Base-by-base conservation (phyloP, 2,797 vertebrate species). In the Podarcis lilfordi region DNA sequence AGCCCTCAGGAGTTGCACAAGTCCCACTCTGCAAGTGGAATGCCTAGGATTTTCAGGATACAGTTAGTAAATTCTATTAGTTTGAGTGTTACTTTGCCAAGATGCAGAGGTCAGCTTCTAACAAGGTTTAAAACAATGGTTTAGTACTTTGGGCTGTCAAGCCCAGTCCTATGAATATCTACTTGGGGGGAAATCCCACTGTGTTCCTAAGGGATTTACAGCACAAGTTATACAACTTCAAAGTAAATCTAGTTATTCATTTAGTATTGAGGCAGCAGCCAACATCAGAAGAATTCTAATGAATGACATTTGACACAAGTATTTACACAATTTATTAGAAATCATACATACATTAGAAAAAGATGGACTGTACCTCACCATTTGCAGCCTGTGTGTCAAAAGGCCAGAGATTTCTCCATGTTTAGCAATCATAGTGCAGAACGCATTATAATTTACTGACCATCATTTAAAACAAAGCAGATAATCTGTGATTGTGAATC, bases 261-360 rank as follows among this genome's bases (percentile, higher is more conserved):
- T 2, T 83, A 71, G 11, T 4, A 0, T 1, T 40, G 0, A 1
- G 15, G 86, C 91, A 88, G 59, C 45, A 50, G 5, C 68, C 40
- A 88, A 81, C 89, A 87, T 82, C 43, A 55, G 90, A 88, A 83
- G 43, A 69, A 86, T 15, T 88, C 87, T 82, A 94, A 94, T 85
- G 86, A 94, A 80, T 77, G 91, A 93, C 92, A 86, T 69, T 45
- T 81, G 91, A 83, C 88, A 89, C 80, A 91, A 93, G 45, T 95
- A 96, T 96, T 96, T 96, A 97, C 96, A 97, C 78, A 93, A 91
- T 97, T 97, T 97, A 97, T 97, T 97, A 94, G 94, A 94, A 96
- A 96, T 92, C 96, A 96, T 93, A 94, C 94, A 95, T 96, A 96
- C 94, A 92, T 88, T 37, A 94, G 92, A 92, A 92, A 93, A 90